Percentiles rank a stretch among this genome's conserved stretches.
These are phyloP conservation scores for Heptranchias perlo DNA, from an alignment of 2,113 vertebrate species.

Conservation along the genomic window DNA sequence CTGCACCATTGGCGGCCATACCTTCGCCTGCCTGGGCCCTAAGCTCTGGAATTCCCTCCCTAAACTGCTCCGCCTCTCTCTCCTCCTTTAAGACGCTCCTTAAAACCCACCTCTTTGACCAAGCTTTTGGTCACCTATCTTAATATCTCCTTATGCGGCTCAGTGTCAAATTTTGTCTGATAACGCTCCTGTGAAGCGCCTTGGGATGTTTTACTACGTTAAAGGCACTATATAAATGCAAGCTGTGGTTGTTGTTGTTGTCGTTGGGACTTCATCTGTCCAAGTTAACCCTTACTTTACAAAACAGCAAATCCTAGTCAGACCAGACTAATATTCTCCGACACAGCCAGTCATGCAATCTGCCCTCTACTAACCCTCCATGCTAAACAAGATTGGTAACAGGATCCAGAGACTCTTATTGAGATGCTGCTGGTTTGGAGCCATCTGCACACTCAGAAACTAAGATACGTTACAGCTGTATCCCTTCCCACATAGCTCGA, in stretches of 20 bases:
- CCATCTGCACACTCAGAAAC: neutral
- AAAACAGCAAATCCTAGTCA: neutral
- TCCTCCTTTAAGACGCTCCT: neutral
- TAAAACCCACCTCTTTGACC: no score
- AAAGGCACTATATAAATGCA: neutral
- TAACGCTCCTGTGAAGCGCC: no score
- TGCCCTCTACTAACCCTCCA: neutral
- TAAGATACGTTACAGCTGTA: neutral
- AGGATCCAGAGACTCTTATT: neutral
- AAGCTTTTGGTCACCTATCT: neutral
- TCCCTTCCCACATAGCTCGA: neutral
- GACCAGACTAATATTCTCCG: neutral
- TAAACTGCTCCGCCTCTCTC: neutral
- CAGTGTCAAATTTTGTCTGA: no score
- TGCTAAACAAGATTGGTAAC: neutral
- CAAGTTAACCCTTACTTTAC: neutral
- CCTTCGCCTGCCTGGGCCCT: no score
- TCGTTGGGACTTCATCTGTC: neutral
- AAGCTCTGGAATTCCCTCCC: neutral
- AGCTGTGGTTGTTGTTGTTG: no score
- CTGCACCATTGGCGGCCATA: no score
- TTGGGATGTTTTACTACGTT: neutral
- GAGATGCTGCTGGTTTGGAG: neutral
- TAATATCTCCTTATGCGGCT: neutral
- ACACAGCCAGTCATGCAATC: neutral